Base-by-base conservation (phyloP, 2,888 invertebrate species). In the Cecidostiba fungosa region DNA sequence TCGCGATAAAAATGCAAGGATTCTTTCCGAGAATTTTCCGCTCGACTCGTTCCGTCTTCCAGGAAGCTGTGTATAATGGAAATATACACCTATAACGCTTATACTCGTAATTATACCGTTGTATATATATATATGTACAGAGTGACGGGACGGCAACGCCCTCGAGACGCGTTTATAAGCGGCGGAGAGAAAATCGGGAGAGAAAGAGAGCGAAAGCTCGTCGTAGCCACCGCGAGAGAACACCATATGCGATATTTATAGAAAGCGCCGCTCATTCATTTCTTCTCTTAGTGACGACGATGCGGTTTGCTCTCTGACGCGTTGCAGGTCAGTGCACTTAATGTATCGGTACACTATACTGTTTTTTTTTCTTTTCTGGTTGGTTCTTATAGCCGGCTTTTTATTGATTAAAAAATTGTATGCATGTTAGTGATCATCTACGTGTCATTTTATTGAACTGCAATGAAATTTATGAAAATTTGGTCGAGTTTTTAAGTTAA, bases 171-270 rank as follows among this genome's bases (percentile, higher is more conserved):
- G 54, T 43, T 23, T 23, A 39, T 32, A 80, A 32, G 80, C 39
- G 39, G 19, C 39, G 50, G n/a, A 29, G 29, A n/a, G 70, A 70
- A n/a, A 80, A 26, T 50, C 47, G 26, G 72, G 69, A 70, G 70
- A 3, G 70, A 54, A 50, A 79, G 32, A 70, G 69, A 78, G 80
- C 47, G 73, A 80, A 36, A 72, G n/a, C 50, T 50, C 74, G 73
- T n/a, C 47, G 73, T 39, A 39, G 19, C 19, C 12, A 19, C 70
- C 70, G 36, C 29, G 8, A 1, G 39, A 16, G 70, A 83, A 77
- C 77, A 77, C 77, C 82, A 83, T 77, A 47, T 14, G 10, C 66
- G 23, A 36, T 84, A 84, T 84, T 84, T 84, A 84, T 84, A 84
- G 84, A 78, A 66, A 66, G 84, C 70, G 70, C 32, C 26, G 77